Base-by-base conservation (phyloP, 2,797 vertebrate genomes). In the Ispidina picta region DNA sequence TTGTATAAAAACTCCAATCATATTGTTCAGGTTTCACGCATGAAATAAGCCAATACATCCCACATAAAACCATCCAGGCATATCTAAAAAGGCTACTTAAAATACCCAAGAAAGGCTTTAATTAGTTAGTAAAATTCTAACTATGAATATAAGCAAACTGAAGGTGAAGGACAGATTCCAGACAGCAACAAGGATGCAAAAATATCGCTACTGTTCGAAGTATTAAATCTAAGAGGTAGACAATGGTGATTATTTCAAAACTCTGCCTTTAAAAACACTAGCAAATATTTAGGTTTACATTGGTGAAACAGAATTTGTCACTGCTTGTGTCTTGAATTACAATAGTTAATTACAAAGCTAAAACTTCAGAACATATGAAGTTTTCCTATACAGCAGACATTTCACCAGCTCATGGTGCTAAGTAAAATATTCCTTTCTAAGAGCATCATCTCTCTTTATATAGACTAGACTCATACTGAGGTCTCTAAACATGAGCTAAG, bases 181-280 rank as follows among this genome's bases (percentile, higher is more conserved):
- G 18, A 90, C 37, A 79, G 83, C 52, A 93, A 62, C 43, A 46
- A 75, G 31, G 49, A 79, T 33, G 26, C 41, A 81, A 62, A 51
- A 55, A 28, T 1, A 70, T 28, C 2, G 14, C 85, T 85, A 83
- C 41, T 18, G 16, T 16, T 80, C 39, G 73, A 25, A 66, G 35
- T 15, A 51, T 63, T 48, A 87, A 33, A 46, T 28, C 8, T 70
- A 63, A 83, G 44, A 70, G n/a, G 33, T 8, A 44, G 10, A 19
- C 43, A 83, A 75, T 6, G 15, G 66, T 28, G 73, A 78, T 39
- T 64, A 18, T 58, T 86, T 90, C 66, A 86, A 91, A 89, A 91
- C 89, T 88, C 79, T 68, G 60, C n/a, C 80, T 93, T 88, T 64
- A 72, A 54, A 75, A 85, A 75, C 22, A 2, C 12, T 33, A 75